Conservation (phyloP, 1,140 invertebrate species). For the Caenorhabditis briggsae region DNA sequence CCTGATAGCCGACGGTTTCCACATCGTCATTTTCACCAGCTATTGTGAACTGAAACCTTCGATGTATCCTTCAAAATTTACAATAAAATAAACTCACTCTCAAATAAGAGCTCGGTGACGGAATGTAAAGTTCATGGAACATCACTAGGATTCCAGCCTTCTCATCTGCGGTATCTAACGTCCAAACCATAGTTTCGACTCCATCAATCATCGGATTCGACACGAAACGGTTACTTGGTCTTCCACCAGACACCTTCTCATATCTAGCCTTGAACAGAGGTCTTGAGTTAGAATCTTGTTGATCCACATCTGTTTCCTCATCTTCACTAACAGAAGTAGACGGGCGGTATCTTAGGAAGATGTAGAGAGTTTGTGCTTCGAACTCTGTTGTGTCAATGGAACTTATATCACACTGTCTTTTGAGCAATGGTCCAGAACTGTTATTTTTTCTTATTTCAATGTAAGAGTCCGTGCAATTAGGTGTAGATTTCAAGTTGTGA, state of each 20-base stretch:
- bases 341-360: conserved; percentile 27
- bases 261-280: conserved; percentile 41
- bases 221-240: not conserved
- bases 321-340: not conserved
- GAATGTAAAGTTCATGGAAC: not conserved
- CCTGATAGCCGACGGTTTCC: not conserved
- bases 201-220: conserved; percentile 27
- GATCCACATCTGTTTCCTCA: not conserved
- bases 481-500: conserved; percentile 62
- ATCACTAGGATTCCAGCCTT: conserved; percentile 25
- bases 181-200: conserved; percentile 38
- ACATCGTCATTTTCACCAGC: conserved; percentile 11
- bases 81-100: not conserved
- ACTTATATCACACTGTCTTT: conserved; percentile 66
- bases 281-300: conserved; percentile 14
- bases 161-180: conserved; percentile 7
- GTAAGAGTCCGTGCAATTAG: conserved; percentile 72
- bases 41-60: conserved; percentile 11
- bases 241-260: conserved; percentile 19
- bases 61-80: no score
- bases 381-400: conserved; percentile 12
- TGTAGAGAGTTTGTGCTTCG: not conserved
- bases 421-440: conserved; percentile 67
- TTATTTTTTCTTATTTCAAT: conserved; percentile 70
- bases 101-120: not conserved